Evolutionary conservation across 2,113 vertebrate genomes (phyloP).

Genomic region (Laticauda laticaudata): DNA sequence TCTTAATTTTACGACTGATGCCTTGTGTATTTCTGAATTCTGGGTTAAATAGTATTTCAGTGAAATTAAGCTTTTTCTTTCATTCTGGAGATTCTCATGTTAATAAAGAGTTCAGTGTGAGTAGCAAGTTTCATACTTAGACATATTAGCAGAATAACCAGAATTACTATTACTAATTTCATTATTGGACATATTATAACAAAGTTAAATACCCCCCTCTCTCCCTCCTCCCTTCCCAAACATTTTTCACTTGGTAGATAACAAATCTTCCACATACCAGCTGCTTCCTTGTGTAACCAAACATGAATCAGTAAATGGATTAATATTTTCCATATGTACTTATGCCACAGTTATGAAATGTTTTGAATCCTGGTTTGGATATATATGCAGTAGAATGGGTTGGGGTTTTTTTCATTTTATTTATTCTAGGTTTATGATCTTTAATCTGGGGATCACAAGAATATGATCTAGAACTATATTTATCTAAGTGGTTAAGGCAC

Average conservation of each 20-base stretch:
- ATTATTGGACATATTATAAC: constrained; percentile 38
- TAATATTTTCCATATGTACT: constrained; percentile 56
- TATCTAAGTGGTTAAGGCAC: neutral
- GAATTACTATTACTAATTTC: neutral
- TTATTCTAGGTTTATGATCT: neutral
- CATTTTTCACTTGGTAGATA: constrained; percentile 29
- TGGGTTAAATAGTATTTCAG: constrained; percentile 8
- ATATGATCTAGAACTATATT: neutral
- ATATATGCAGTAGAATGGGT: neutral
- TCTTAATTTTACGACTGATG: constrained; percentile 7
- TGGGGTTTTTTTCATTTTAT: neutral
- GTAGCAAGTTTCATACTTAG: constrained; percentile 41
- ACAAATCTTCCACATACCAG: constrained; percentile 42
- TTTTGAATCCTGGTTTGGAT: neutral
- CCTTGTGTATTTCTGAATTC: constrained; percentile 26
- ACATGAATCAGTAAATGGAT: constrained; percentile 57
- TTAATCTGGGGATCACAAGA: neutral
- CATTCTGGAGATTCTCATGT: constrained; percentile 26
- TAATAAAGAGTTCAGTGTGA: constrained; percentile 14
- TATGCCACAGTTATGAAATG: neutral
- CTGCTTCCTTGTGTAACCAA: constrained; percentile 51
- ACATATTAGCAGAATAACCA: constrained; percentile 51
- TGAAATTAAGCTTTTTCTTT: neutral
- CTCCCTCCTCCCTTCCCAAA: neutral
- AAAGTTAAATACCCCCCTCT: constrained; percentile 33